These are phyloP conservation scores for Gobio occitaniae DNA, from an alignment of 2,797 vertebrate species.

Conservation along the genomic window DNA sequence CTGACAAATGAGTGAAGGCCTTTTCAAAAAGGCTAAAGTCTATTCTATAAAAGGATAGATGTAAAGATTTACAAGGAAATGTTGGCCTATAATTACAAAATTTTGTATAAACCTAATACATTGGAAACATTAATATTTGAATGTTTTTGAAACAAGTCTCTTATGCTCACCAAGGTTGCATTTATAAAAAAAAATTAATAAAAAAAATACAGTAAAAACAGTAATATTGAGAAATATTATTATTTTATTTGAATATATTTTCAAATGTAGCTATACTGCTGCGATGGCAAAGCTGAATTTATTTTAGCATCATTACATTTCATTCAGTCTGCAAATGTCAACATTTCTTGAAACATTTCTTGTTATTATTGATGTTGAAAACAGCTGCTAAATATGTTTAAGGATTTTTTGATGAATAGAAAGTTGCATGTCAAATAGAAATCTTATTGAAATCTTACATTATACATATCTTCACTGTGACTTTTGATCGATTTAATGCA, in stretches of 20 bases:
- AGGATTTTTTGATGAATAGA: too few relatives aligned
- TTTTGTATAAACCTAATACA: neutral
- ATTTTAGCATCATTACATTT: neutral
- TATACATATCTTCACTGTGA: too few relatives aligned
- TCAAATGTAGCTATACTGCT: neutral
- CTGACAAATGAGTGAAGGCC: conserved; percentile 14
- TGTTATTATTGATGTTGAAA: too few relatives aligned
- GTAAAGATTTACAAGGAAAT: neutral
- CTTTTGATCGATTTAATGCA: too few relatives aligned
- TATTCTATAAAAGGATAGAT: neutral
- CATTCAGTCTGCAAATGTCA: neutral
- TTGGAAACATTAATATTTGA: neutral
- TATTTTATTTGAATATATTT: neutral
- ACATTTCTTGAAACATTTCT: neutral
- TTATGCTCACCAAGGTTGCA: neutral
- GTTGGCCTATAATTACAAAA: neutral
- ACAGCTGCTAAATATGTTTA: too few relatives aligned
- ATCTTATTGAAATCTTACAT: too few relatives aligned
- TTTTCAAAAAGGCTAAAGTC: neutral
- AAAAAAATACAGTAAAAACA: too few relatives aligned
- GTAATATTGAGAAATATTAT: neutral
- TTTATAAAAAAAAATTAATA: neutral
- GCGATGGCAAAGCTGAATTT: neutral
- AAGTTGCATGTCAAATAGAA: too few relatives aligned
- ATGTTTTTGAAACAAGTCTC: neutral